phyloP scores from a whole-genome alignment of 2,888 invertebrate genomes.

The Nephrotoma guestfalica region DNA sequence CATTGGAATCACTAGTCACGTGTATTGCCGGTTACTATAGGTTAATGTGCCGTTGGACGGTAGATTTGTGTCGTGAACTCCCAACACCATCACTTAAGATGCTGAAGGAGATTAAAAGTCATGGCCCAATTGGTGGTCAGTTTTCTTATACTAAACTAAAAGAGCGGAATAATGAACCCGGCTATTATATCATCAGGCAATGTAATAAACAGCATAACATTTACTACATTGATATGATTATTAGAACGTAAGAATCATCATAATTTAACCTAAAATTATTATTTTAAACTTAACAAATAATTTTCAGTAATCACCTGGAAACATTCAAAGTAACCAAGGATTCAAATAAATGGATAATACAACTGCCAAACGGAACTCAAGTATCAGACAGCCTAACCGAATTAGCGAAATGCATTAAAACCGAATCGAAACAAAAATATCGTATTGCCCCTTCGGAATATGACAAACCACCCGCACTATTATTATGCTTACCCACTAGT shows the following conservation, averaged over 20 bases:
- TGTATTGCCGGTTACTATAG: slow-evolving; percentile 77
- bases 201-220: slow-evolving; percentile 66
- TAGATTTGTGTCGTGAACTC: slow-evolving; percentile 72
- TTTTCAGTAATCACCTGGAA: slow-evolving; percentile 45
- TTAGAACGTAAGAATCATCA: slow-evolving; percentile 41
- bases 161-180: slow-evolving; percentile 58
- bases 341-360: slow-evolving; percentile 23
- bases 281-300: slow-evolving; percentile 3
- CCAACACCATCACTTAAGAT: slow-evolving; percentile 63
- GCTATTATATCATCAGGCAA: slow-evolving; percentile 69
- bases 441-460: slow-evolving; percentile 76
- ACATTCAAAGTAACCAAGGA: slow-evolving; percentile 44
- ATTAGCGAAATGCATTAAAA: slow-evolving; percentile 24
- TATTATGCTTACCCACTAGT: slow-evolving; percentile 30
- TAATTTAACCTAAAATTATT: slow-evolving; percentile 1
- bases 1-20: slow-evolving; percentile 63
- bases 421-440: slow-evolving; percentile 21
- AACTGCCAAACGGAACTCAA: slow-evolving; percentile 18
- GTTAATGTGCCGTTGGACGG: slow-evolving; percentile 76
- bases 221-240: slow-evolving; percentile 70
- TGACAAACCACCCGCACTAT: slow-evolving; percentile 33
- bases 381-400: slow-evolving; percentile 23
- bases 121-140: slow-evolving; percentile 78
- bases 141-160: slow-evolving; percentile 75
- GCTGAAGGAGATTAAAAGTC: slow-evolving; percentile 60